Evolutionary conservation across 2,797 vertebrate genomes (phyloP).

Genomic region (Mionectes olivaceus): DNA sequence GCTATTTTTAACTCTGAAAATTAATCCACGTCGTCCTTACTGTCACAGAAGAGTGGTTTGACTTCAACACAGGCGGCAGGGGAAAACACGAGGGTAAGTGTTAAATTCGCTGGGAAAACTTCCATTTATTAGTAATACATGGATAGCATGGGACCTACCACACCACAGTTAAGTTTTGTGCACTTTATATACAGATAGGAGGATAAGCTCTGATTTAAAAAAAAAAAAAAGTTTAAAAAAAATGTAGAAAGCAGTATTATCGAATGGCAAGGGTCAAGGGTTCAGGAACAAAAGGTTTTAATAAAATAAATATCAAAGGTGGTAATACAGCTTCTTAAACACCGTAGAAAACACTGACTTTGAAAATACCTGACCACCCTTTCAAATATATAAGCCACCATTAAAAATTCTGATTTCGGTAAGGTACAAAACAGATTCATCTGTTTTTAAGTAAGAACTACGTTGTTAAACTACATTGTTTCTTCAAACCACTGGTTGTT

Average conservation of each 20-base stretch:
- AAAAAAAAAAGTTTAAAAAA: too few relatives aligned
- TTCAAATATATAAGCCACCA: not conserved
- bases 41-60: slow-evolving; percentile 6
- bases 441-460: not conserved
- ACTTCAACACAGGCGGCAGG: not conserved
- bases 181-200: not conserved
- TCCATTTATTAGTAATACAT: not conserved
- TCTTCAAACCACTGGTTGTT: not conserved
- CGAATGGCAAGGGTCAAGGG: not conserved
- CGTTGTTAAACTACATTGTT: fast-evolving
- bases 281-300: not conserved
- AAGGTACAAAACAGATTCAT: not conserved
- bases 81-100: not conserved
- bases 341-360: not conserved
- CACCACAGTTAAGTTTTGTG: not conserved
- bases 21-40: slow-evolving; percentile 13
- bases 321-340: not conserved
- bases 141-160: not conserved
- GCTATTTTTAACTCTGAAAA: slow-evolving; percentile 73
- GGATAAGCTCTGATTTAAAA: not conserved
- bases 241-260: not conserved
- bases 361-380: not conserved
- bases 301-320: not conserved
- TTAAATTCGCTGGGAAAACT: not conserved
- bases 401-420: not conserved